Evolutionary conservation across 1,140 invertebrate genomes (phyloP), one percentile per base, ranked within the genome.

Genomic region (Popillia japonica): DNA sequence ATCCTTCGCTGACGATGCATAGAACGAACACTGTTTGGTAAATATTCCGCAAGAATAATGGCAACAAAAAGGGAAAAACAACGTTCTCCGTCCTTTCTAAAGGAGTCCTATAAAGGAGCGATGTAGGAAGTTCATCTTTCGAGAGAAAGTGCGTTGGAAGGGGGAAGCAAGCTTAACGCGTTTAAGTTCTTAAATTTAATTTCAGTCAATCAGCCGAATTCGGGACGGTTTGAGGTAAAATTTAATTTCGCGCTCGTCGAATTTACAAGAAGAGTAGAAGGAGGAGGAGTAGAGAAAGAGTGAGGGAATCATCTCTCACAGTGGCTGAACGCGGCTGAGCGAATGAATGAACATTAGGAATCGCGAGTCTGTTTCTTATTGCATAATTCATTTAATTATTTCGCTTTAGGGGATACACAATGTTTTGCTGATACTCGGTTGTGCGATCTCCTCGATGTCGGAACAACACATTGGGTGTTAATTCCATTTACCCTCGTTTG

Each of bases 151-250:
- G 17, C n/a, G 68, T 27, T 27, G 74, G 14, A 17, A 75, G 81
- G 83, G 17, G 72, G 0, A 42, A 40, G 78, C 83, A 82, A 84
- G 83, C 81, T 83, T 83, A 84, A 83, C 83, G 83, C 84, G 82
- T 85, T 85, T 85, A 85, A 85, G 81, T 86, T 86, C 83, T 84
- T 83, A 84, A 84, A 86, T 86, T 85, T 85, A 86, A 85, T 86
- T 86, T 85, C 82, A 84, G 83, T 84, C 83, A 84, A 84, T 86
- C 84, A 85, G 83, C 82, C 80, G 83, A 81, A 80, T 81, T 82
- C 75, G 79, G 81, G 80, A 83, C 80, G 81, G 79, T 82, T 81
- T 82, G 83, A 82, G 82, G 79, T 83, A 78, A 81, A 83, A 84
- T 83, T 83, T 83, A 83, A 83, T 83, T 83, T 83, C 72, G 82